Conservation (phyloP, 2,113 vertebrate species). For the Hystrix cristata region DNA sequence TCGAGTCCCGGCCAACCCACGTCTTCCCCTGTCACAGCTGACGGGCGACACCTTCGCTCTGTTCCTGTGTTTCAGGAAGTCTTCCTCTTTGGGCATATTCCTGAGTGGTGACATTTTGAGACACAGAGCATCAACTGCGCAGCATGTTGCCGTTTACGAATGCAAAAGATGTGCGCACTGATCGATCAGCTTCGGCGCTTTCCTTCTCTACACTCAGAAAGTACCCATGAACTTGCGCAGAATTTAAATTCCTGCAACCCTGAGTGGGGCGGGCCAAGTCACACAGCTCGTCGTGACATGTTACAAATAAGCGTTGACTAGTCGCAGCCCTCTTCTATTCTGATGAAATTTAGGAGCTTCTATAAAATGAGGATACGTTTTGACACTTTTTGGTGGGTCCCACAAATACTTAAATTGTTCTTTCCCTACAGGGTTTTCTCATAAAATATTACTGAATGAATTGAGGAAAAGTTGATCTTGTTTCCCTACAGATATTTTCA, state of each 20-base stretch:
- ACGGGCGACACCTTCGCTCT: not conserved
- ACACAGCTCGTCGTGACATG: not conserved
- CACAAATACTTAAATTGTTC: not conserved
- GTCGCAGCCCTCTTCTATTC: not conserved
- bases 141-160: not conserved
- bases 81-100: conserved; percentile 11
- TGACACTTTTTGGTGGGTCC: not conserved
- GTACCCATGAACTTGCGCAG: not conserved
- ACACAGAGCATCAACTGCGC: not conserved
- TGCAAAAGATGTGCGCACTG: not conserved
- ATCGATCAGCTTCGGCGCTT: not conserved
- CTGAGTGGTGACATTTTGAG: not conserved
- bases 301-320: not conserved
- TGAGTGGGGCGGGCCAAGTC: not conserved
- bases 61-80: not conserved
- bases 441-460: not conserved
- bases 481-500: not conserved
- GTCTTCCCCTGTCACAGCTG: not conserved
- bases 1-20: not conserved
- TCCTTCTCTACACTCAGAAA: not conserved
- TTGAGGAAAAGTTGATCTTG: not conserved
- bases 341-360: not conserved
- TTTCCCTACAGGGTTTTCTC: not conserved
- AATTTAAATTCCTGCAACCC: not conserved
- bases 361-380: conserved; percentile 22